Evolutionary conservation across 2,797 vertebrate species (phyloP), one percentile per base, ranked within the genome.

Genomic region (Sphaeramia orbicularis): DNA sequence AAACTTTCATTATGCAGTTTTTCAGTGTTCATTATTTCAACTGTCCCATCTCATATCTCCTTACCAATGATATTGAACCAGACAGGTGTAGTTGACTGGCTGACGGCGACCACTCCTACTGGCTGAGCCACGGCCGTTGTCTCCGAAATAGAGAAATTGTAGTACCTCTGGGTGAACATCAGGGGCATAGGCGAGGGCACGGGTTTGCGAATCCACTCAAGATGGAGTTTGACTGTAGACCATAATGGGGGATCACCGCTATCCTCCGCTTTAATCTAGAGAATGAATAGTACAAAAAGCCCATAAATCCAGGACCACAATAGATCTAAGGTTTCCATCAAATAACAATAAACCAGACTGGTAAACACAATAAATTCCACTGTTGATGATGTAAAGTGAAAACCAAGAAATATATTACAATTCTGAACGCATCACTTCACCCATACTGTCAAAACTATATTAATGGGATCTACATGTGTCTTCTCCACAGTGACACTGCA

Each of bases 61-160:
- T 95, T 91, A 99, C 98, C 97, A 2, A 90, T 93, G 78, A 99
- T 97, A 77, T 95, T 95, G 92, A 99, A 99, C 98, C 97, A 99
- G 37, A 98, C 90, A 14, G 93, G 94, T 30, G 89, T 93, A 82
- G 93, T 92, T 24, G 93, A 92, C 74, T 96, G 96, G 74, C 95
- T 95, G 65, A 96, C 92, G 15, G 95, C 90, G 63, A 99, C 94
- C 2, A 96, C 94, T 0, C 97, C 97, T 66, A 99, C 96, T 55
- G 96, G 96, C 89, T 97, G 96, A 86, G 96, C 94, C 2, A 99
- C 96, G 0, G 93, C 93, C 19, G 96, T 94, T 11, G 94, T 97
- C 85, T 99, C 98, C 63, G 92, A 89, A 12, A 99, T 91, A 0
- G 96, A 96, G 64, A 99, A 99, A 75, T 96, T 95, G 84, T 97